Conservation (phyloP, 2,888 invertebrate genomes). For the Belgica antarctica region DNA sequence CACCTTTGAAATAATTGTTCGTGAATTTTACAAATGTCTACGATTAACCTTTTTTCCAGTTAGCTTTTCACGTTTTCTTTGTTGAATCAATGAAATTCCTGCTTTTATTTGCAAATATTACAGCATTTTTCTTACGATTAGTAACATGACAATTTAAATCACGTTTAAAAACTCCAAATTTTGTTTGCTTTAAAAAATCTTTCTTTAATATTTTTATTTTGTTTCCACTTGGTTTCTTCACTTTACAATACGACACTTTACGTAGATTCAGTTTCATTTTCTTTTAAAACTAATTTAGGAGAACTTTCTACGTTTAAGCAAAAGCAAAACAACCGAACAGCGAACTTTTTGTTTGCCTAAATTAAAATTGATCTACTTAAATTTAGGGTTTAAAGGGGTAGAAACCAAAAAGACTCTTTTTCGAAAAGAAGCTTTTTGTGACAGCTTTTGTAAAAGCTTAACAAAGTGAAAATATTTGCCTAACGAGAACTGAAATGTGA, state of each 20-base stretch:
- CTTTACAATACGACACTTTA: neutral
- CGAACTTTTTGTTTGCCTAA: neutral
- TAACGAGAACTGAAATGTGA: neutral
- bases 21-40: constrained; percentile 7
- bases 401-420: neutral
- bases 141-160: neutral
- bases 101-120: constrained; percentile 6
- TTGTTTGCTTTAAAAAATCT: neutral
- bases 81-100: neutral
- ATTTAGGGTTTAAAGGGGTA: too few species aligned
- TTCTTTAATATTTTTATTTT: neutral
- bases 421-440: neutral
- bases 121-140: constrained; percentile 1
- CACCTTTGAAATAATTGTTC: too few species aligned
- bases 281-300: neutral
- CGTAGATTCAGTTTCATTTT: constrained; percentile 1
- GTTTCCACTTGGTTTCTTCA: too few species aligned
- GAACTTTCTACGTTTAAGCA: neutral
- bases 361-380: constrained; percentile 10
- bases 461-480: neutral
- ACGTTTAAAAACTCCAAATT: neutral
- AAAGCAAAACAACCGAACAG: neutral
- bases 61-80: constrained; percentile 1
- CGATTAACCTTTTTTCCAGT: neutral
- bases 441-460: neutral